phyloP scores from a whole-genome alignment of 2,113 vertebrate species.

The Terrapene triunguis region DNA sequence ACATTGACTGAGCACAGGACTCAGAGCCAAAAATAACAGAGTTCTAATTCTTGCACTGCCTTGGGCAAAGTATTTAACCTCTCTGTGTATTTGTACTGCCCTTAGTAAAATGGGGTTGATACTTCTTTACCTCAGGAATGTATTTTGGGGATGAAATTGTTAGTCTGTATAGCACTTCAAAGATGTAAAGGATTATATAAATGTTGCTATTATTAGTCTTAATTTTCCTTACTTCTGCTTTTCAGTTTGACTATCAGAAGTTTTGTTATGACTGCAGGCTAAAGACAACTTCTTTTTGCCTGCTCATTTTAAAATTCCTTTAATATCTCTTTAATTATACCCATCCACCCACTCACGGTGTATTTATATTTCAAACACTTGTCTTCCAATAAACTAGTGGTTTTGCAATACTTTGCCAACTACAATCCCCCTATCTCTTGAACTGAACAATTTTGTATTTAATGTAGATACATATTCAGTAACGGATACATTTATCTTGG shows the following conservation, averaged over 20 bases:
- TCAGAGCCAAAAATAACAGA: background rate
- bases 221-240: background rate
- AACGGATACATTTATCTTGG: background rate
- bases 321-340: background rate
- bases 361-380: background rate
- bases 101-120: background rate
- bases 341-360: background rate
- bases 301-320: constrained; percentile 6
- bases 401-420: background rate
- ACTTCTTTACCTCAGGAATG: background rate
- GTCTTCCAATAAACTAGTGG: background rate
- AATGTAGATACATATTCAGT: background rate
- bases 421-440: accelerated
- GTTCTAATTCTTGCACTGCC: background rate
- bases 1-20: background rate
- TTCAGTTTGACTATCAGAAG: background rate
- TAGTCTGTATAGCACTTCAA: background rate
- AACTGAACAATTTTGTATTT: background rate
- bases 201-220: constrained; percentile 2
- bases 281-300: constrained; percentile 2
- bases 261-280: constrained; percentile 10
- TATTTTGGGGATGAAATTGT: constrained; percentile 21
- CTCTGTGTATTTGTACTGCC: background rate
- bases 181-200: background rate
- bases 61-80: background rate